Conservation (phyloP, 1,140 invertebrate genomes). For the Chironomus striatipennis region DNA sequence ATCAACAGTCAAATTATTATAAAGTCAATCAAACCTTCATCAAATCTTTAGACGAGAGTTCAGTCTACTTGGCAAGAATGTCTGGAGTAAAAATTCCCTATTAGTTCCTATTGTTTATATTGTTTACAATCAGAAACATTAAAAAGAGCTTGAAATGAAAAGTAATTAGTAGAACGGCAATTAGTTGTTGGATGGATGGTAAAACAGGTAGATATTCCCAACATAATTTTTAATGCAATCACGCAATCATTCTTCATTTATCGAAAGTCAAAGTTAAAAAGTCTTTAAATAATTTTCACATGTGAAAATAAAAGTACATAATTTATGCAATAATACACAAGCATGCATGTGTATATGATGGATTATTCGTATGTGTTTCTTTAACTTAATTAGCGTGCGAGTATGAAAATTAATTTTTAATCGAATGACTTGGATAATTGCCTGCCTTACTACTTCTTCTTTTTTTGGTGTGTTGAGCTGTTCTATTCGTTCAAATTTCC, state of each 20-base stretch:
- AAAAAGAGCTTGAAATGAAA: background rate
- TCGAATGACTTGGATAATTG: slow-evolving; percentile 12
- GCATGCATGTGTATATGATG: background rate
- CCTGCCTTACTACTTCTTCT: background rate
- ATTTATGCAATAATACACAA: too few species aligned
- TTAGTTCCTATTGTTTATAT: too few species aligned
- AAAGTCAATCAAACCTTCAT: too few species aligned
- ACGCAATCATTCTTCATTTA: background rate
- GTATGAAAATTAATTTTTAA: slow-evolving; percentile 10
- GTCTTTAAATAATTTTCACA: background rate
- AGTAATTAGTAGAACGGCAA: background rate
- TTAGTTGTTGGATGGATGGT: too few species aligned
- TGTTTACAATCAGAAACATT: too few species aligned
- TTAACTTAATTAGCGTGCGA: slow-evolving; percentile 2
- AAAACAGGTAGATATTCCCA: background rate
- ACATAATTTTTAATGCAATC: background rate
- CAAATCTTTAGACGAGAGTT: too few species aligned
- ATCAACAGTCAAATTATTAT: too few species aligned
- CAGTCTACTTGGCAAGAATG: too few species aligned
- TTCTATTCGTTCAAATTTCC: background rate
- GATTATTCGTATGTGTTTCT: background rate
- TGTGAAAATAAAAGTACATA: background rate
- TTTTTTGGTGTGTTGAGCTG: background rate
- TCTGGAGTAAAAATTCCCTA: too few species aligned
- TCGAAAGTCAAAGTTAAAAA: background rate